A percentile compares a stretch with the other conserved stretches of the same genome.
Evolutionary conservation across 2,113 vertebrate species (phyloP).

Genomic region (Ctenodactylus gundi): DNA sequence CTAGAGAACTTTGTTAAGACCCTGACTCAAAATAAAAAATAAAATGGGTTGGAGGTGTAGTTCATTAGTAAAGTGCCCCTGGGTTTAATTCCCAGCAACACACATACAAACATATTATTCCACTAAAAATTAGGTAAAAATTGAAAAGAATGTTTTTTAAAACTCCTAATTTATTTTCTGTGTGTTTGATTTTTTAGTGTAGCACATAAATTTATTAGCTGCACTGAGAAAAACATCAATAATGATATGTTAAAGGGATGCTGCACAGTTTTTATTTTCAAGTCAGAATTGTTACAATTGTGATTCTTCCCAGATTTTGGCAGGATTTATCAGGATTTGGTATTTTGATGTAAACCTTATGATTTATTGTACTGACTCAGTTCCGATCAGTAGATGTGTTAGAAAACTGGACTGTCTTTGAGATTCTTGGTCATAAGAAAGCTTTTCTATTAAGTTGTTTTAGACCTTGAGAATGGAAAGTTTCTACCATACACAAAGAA

Average conservation of each 20-base stretch:
- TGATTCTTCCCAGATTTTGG: background rate
- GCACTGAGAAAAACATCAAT: background rate
- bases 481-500: slow-evolving; percentile 13
- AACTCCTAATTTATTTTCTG: slow-evolving; percentile 21
- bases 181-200: slow-evolving; percentile 27
- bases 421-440: background rate
- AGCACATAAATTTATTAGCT: background rate
- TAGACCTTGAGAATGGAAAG: slow-evolving; percentile 20
- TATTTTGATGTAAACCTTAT: slow-evolving; percentile 35
- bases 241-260: background rate
- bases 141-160: background rate
- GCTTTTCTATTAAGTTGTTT: background rate
- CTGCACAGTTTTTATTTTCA: background rate
- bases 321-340: slow-evolving; percentile 1
- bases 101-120: background rate
- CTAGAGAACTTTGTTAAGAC: background rate
- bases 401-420: slow-evolving; percentile 36
- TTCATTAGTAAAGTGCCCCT: background rate
- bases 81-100: background rate
- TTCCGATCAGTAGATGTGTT: background rate
- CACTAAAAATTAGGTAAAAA: background rate
- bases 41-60: background rate
- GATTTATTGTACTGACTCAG: background rate
- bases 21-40: background rate
- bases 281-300: background rate